Evolutionary conservation across 1,140 invertebrate genomes (phyloP), one percentile per base, ranked within the genome.

Genomic region (Papilio polytes): DNA sequence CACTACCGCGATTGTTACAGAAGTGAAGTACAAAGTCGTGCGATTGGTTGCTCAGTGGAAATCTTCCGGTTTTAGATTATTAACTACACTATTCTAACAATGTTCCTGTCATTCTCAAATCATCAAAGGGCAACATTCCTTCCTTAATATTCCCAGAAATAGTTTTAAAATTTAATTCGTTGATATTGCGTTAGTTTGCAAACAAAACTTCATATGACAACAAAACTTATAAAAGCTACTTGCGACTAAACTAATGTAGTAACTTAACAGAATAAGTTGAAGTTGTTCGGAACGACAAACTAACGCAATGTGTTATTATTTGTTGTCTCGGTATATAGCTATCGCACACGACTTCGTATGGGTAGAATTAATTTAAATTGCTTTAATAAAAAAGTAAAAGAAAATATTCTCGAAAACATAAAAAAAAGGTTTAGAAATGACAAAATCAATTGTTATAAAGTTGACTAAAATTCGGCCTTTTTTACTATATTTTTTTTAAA

Each of bases 81-180:
- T 41, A 41, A 41, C 36, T 41, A 41, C 36, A 8, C 7, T 4
- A 8, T 41, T 41, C 36, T 41, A 41, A 41, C 36, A 41, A 41
- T 41, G 36, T 59, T 10, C 56, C 1, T 63, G 22, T 63, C 59
- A 63, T 26, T 63, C 10, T 70, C 22, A 12, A 26, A 3, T 26
- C 20, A 13, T 70, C 63, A 70, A 70, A 70, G 63, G 22, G 26
- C 31, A 10, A 59, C n/a, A 31, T 66, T 66, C 9, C 63, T 70
- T 66, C 12, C 22, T 26, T 66, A 36, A 36, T 26, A 31, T 36
- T 3, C 13, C 18, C 7, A 31, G 12, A 26, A 66, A 66, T 66
- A 66, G 63, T 70, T 70, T 70, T 70, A 70, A 31, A 70, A 70
- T 70, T 70, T 70, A 70, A 70, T 70, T 70, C 63, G 12, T 36